Evolutionary conservation across 2,797 vertebrate genomes (phyloP), one percentile per base, ranked within the genome.

Genomic region (Crenuchus spilurus): DNA sequence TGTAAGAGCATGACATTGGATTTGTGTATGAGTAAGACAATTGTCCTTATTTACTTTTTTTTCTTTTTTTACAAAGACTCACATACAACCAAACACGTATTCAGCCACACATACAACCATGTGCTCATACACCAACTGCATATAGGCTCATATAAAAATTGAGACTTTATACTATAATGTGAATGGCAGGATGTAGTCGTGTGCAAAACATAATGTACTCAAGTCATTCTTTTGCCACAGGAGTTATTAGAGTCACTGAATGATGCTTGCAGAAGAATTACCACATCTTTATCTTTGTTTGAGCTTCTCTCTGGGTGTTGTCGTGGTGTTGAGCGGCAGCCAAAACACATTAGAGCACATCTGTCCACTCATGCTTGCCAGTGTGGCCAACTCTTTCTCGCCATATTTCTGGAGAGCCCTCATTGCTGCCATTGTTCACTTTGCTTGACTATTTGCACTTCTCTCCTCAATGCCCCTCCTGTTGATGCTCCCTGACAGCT

Each of bases 301-400:
- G 86, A 82, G 83, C 89, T 84, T 82, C 84, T 90, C 87, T 87
- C 86, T 87, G 85, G 79, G 83, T 86, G 74, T 51, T 72, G 46
- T 74, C 52, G 46, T 67, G 68, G 62, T 71, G 62, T 83, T 83
- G 75, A 87, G 85, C 86, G 75, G 31, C 70, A 86, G 88, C 91
- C 90, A 92, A 88, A 91, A 90, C 88, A 90, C 92, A 92, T 92
- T 92, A 92, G 88, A 83, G 87, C 90, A 91, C 92, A 92, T 92
- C 90, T 92, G 91, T 91, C 88, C 90, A 89, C 89, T 91, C 89
- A 82, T 86, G 74, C 79, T 71, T 39, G 70, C 67, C 82, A 77
- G 71, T 82, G 78, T 57, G 60, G 81, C 75, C 77, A 85, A 76
- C 78, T 81, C 71, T 73, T 81, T 63, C 72, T 76, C 78, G 72